A percentile compares a stretch with the other conserved stretches of the same genome.
These are phyloP conservation scores for Hassar affinis DNA, from an alignment of 2,113 vertebrate species.

Conservation along the genomic window DNA sequence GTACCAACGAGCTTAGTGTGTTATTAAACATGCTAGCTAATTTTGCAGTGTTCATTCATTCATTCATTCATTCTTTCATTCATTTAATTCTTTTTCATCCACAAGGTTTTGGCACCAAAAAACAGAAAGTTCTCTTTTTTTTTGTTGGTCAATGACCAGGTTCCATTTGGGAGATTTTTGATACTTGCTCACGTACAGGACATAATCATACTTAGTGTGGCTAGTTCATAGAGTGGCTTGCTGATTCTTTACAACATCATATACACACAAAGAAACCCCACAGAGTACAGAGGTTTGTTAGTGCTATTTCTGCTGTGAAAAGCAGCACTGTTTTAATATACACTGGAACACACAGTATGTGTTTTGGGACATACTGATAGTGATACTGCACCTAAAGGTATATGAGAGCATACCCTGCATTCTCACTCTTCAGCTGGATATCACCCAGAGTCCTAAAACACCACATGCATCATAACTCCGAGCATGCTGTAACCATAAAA, in stretches of 20 bases:
- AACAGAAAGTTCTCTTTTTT: background rate
- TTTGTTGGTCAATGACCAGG: background rate
- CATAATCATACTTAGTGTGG: background rate
- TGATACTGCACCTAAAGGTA: background rate
- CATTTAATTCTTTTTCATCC: background rate
- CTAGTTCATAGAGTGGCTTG: background rate
- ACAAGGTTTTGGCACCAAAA: background rate
- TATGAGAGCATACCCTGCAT: background rate
- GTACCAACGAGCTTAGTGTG: slow-evolving; percentile 31
- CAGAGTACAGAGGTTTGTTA: background rate
- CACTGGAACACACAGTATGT: background rate
- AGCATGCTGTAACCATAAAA: background rate
- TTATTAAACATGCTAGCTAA: slow-evolving; percentile 29
- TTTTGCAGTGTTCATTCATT: slow-evolving; percentile 18
- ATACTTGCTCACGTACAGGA: background rate
- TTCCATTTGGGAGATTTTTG: background rate
- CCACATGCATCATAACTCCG: background rate
- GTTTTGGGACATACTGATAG: slow-evolving; percentile 5
- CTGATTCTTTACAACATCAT: slow-evolving; percentile 4
- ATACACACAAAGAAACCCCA: background rate
- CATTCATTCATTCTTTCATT: background rate
- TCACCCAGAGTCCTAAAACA: slow-evolving; percentile 3
- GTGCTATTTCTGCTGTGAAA: background rate
- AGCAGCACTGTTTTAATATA: background rate
- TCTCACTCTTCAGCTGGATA: slow-evolving; percentile 4